These are phyloP conservation scores for Pristionchus mayeri DNA, from an alignment of 2,888 invertebrate species.

Conservation along the genomic window DNA sequence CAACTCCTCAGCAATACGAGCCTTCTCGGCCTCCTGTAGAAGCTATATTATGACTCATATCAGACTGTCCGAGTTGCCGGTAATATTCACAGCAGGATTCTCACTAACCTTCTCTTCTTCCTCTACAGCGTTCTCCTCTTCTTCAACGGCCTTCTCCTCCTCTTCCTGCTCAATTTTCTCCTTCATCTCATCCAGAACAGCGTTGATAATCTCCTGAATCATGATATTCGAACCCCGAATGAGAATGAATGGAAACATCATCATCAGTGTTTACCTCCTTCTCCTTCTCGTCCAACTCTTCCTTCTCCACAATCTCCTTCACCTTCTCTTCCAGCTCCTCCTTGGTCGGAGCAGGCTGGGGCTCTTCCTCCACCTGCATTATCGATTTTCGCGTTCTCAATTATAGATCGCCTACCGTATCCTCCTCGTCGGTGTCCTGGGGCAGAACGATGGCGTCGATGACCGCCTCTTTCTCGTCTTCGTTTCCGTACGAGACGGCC, in stretches of 20 bases:
- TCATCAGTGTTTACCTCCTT: not conserved
- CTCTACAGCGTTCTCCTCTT: not conserved
- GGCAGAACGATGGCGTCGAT: constrained; percentile 15
- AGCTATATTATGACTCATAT: not conserved
- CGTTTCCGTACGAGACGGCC: constrained; percentile 3
- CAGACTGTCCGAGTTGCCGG: not conserved
- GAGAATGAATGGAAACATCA: too few species aligned
- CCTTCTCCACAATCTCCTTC: not conserved
- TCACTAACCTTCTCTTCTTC: not conserved
- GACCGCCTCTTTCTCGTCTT: constrained; percentile 1
- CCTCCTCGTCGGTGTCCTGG: not conserved
- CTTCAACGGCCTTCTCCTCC: not conserved
- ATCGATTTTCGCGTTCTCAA: not conserved
- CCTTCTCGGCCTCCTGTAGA: not conserved
- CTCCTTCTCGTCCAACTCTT: not conserved
- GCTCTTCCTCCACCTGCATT: constrained; percentile 4
- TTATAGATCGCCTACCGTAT: not conserved
- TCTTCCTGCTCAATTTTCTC: not conserved
- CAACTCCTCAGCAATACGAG: not conserved
- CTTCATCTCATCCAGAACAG: not conserved
- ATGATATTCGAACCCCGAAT: not conserved
- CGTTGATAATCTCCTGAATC: not conserved
- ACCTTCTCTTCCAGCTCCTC: not conserved
- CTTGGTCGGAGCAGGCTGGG: not conserved
- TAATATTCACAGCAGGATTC: too few species aligned